These are phyloP conservation scores for Wasmannia auropunctata DNA, from an alignment of 1,140 invertebrate species.

Conservation along the genomic window DNA sequence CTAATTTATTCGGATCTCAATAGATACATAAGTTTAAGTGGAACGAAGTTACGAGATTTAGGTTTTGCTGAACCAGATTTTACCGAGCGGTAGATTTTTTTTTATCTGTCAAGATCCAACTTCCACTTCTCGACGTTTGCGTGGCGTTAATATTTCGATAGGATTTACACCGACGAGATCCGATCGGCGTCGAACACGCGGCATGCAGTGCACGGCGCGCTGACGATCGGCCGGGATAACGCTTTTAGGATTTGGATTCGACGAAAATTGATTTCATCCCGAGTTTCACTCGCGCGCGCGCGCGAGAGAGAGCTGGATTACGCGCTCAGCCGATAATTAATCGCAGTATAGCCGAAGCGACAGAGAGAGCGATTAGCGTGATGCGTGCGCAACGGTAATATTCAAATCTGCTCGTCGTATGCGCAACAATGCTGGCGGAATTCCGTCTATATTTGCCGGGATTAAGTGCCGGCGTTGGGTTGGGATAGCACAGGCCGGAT, in stretches of 20 bases:
- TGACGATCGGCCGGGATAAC: background rate
- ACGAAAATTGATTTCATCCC: constrained; percentile 45
- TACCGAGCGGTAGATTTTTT: background rate
- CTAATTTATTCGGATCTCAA: background rate
- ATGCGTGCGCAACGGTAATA: constrained; percentile 63
- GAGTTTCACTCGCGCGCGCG: constrained; percentile 22
- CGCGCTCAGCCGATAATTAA: constrained; percentile 72
- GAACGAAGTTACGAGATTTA: background rate
- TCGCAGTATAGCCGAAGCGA: constrained; percentile 69
- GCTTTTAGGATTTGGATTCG: constrained; percentile 28
- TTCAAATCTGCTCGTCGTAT: constrained; percentile 67
- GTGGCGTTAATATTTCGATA: background rate
- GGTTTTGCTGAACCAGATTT: background rate
- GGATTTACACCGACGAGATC: constrained; percentile 3
- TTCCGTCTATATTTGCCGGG: constrained; percentile 72
- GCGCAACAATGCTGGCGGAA: constrained; percentile 76
- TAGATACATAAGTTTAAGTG: background rate
- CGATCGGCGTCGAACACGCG: constrained; percentile 10
- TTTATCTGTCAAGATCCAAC: background rate
- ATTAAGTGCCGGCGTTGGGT: constrained; percentile 71
- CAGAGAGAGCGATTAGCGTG: constrained; percentile 69
- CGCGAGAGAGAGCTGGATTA: constrained; percentile 70
- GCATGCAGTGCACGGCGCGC: background rate
- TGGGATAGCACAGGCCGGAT: constrained; percentile 59
- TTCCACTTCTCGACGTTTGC: background rate